A percentile compares a stretch with the other conserved stretches of the same genome.
These are phyloP conservation scores for Dryococelus australis DNA, from an alignment of 2,888 invertebrate genomes.

Conservation along the genomic window DNA sequence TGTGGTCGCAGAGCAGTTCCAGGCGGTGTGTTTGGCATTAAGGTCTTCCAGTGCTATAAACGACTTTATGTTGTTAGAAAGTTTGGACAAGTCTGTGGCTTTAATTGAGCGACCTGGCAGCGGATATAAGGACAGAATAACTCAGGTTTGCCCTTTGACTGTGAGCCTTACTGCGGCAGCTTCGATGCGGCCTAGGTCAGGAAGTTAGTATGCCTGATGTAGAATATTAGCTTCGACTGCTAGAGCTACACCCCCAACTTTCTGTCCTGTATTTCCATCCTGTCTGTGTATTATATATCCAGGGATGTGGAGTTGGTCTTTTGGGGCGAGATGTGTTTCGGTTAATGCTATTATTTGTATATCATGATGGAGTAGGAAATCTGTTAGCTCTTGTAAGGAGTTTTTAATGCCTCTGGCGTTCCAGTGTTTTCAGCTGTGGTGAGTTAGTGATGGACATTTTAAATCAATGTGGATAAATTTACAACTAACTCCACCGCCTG, in stretches of 20 bases:
- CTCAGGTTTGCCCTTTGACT: not conserved
- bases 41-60: not conserved
- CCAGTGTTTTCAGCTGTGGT: not conserved
- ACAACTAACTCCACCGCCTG: not conserved
- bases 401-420: not conserved
- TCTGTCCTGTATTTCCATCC: not conserved
- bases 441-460: not conserved
- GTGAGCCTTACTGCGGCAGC: not conserved
- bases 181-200: not conserved
- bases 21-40: slow-evolving; percentile 12
- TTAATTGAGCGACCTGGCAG: not conserved
- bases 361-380: not conserved
- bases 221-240: not conserved
- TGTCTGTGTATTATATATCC: not conserved
- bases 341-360: not conserved
- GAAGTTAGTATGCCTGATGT: not conserved
- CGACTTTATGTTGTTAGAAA: not conserved
- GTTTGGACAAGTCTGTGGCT: not conserved
- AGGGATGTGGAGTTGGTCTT: not conserved
- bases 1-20: not conserved
- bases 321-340: not conserved
- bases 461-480: not conserved
- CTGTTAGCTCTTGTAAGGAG: not conserved
- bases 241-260: not conserved
- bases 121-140: not conserved